Base-by-base conservation (phyloP, 2,113 vertebrate species). In the Electrona antarctica region DNA sequence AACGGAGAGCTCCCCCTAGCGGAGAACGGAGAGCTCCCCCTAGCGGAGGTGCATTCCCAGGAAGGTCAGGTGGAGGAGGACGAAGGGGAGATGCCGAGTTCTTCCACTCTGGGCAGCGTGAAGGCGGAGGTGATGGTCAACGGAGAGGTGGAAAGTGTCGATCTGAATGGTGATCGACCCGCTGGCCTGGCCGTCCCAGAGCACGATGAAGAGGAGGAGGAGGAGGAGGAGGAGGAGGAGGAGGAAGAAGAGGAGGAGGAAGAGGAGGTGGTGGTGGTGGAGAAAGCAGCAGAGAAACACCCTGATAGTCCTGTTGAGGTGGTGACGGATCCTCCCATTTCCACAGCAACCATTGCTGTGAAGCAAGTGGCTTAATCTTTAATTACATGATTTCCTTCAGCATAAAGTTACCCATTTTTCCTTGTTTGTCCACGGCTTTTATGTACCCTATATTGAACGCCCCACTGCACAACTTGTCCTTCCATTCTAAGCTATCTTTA, bases 101-200 rank as follows among this genome's bases (percentile, higher is more conserved):
- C 88, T 8, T 75, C 84, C 58, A 29, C 33, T 14, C 67, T 75
- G 4, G 69, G 84, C 46, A 92, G 85, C 77, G 80, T 92, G 66
- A 94, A 92, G 64, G 89, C 83, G 0, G 93, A 94, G 87, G 62
- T 95, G 73, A 88, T 91, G 1, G 77, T 95, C 1, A 90, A 91
- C 28, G 90, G 92, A 65, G 94, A 95, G 84, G 85, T 92, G 0
- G 13, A 81, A 0, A 69, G 50, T 54, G 54, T 49, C 55, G 92
- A 88, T 71, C 15, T 89, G 15, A 81, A 81, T 48, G 64, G 83
- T 3, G 59, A 80, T 63, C 81, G 76, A 48, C 47, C 69, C 52
- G 85, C 87, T 46, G 78, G 81, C 74, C 51, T 91, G 59, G 85
- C 87, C 3, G 58, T 85, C 13, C 85, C 85, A 15, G 89, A 92